Base-by-base conservation (phyloP, 2,888 invertebrate species). In the Nemoura dubitans region DNA sequence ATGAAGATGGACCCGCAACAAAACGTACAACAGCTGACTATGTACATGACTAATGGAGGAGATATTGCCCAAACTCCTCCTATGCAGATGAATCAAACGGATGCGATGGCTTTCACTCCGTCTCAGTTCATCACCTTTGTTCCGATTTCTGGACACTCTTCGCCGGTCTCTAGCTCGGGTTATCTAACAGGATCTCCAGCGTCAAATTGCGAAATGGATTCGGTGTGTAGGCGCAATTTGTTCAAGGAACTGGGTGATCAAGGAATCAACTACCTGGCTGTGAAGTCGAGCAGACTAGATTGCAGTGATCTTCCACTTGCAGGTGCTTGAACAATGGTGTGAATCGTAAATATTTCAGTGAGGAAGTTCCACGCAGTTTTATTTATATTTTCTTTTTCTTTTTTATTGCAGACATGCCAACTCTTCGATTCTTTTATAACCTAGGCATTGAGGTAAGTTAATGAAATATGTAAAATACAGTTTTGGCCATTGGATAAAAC, bases 371-470 rank as follows among this genome's bases (percentile, higher is more conserved):
- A 3, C 36, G 10, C 36, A 10, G 36, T 36, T 36, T 26, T 0
- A 29, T 30, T 83, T 85, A 76, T 84, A 43, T n/a, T 85, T 25
- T 27, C 26, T 59, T n/a, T 85, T 25, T 27, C 26, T 59, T 25
- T 86, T 85, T 83, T 78, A 36, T 87, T 81, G 16, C 89, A 92
- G 95, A 95, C 90, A 91, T 94, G 83, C 91, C 93, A 16, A 94
- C 95, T 6, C 91, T 95, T 87, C 93, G 95, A 87, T 95, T 93
- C 90, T 95, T 94, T 91, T 95, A 93, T 92, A 95, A 95, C 91
- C 91, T 95, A 89, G 95, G 95, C 89, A 91, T 86, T 76, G 87
- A 88, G 77, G 88, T 88, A 87, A 87, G 87, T 86, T 6, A 21
- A 59, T 80, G n/a, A 80, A 28, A 28, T 80, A 25, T 28, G 27